Conservation (phyloP, 2,797 vertebrate genomes). For the Rhinichthys osculus region DNA sequence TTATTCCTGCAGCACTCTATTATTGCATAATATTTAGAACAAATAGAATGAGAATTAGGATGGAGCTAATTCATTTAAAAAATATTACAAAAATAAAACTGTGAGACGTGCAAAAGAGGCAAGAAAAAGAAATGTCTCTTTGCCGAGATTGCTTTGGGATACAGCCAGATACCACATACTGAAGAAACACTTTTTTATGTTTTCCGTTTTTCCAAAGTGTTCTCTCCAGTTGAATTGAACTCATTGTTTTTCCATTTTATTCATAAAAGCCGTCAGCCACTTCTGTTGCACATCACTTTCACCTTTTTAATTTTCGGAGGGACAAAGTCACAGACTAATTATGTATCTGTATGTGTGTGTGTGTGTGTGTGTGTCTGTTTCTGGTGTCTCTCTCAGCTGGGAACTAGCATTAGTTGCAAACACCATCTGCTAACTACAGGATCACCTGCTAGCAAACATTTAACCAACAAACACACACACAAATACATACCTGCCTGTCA, state of each 20-base stretch:
- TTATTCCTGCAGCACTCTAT: background rate
- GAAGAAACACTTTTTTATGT: background rate
- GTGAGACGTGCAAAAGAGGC: background rate
- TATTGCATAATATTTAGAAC: background rate
- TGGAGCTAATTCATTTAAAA: background rate
- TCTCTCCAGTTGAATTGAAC: background rate
- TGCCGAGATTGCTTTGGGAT: slow-evolving; percentile 6
- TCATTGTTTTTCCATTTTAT: slow-evolving; percentile 11
- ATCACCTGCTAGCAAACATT: slow-evolving; percentile 86
- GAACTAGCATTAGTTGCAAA: slow-evolving; percentile 81
- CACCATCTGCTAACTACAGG: slow-evolving; percentile 91
- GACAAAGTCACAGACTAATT: slow-evolving; percentile 43
- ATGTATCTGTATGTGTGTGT: slow-evolving; percentile 71
- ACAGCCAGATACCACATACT: slow-evolving; percentile 7
- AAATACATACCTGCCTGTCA: slow-evolving; percentile 63
- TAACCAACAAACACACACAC: slow-evolving; percentile 72
- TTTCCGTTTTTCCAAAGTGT: background rate
- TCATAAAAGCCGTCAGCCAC: background rate
- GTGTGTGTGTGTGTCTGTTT: slow-evolving; percentile 76
- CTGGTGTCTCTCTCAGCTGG: slow-evolving; percentile 83
- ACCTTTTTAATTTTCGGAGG: background rate
- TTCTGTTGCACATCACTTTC: slow-evolving; percentile 23
- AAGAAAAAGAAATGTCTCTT: background rate
- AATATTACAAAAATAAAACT: background rate
- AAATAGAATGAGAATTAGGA: background rate